Evolutionary conservation across 53 echinoderm and acorn worm genomes (phyloP).

Genomic region (Echinometra lucunter): DNA sequence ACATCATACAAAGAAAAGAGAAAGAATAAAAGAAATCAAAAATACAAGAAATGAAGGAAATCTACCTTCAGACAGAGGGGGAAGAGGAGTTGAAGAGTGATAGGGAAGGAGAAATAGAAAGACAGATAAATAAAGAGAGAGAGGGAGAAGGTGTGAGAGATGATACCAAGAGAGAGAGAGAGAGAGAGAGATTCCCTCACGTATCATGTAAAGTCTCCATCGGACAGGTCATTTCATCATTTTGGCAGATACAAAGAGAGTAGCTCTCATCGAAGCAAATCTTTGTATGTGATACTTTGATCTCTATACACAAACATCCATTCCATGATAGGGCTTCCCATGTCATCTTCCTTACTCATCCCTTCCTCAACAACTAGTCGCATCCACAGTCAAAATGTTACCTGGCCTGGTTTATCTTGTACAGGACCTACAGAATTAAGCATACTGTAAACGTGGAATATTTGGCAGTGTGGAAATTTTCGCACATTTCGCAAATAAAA

Average conservation of each 20-base stretch:
- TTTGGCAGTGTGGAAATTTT: neutral
- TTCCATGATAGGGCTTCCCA: conserved; percentile 8
- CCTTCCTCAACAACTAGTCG: neutral
- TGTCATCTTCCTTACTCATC: conserved; percentile 43
- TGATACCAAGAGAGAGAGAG: neutral
- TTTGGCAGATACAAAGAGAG: neutral
- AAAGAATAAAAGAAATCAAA: neutral
- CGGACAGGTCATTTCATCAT: neutral
- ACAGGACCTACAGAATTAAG: neutral
- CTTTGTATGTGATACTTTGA: conserved; percentile 44
- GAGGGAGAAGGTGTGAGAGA: neutral
- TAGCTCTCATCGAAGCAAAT: conserved; percentile 34
- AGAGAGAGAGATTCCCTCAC: neutral
- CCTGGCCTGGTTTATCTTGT: neutral
- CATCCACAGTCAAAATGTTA: neutral
- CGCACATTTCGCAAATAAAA: too few relatives aligned
- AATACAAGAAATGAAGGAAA: neutral
- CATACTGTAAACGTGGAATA: neutral
- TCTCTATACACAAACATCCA: conserved; percentile 42
- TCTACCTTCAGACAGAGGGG: too few relatives aligned
- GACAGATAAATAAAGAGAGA: neutral
- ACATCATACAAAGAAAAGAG: neutral
- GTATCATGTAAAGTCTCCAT: neutral
- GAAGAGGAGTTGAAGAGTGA: neutral
- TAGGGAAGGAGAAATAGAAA: neutral